phyloP scores from a whole-genome alignment of 1,140 invertebrate genomes.

The Telenomus remus region DNA sequence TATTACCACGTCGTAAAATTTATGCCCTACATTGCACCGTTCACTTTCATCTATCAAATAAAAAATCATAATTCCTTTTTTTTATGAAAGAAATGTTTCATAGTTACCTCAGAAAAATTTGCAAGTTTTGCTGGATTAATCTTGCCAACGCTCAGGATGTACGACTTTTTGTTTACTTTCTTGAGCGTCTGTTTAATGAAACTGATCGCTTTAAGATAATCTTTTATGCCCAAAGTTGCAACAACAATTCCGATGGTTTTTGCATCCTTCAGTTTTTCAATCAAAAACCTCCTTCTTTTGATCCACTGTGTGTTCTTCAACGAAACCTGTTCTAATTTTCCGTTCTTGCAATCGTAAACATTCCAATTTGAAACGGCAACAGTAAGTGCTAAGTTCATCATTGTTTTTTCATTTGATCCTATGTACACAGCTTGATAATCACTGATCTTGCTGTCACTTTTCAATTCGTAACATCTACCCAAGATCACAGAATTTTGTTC shows the following conservation, averaged over 20 bases:
- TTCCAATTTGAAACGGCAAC: conserved; percentile 76
- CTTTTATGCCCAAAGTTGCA: conserved; percentile 88
- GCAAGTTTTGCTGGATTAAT: conserved; percentile 94
- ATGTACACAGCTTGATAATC: conserved; percentile 78
- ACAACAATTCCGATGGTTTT: conserved; percentile 90
- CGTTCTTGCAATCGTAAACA: conserved; percentile 67
- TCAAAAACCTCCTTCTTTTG: conserved; percentile 86
- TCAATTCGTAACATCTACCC: conserved; percentile 67
- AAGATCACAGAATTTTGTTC: conserved; percentile 50
- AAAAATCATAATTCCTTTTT: too few relatives aligned
- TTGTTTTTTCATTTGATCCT: conserved; percentile 73
- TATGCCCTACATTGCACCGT: too few relatives aligned
- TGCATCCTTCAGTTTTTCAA: conserved; percentile 93
- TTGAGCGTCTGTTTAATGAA: conserved; percentile 84
- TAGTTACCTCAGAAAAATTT: conserved; percentile 92
- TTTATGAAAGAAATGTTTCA: too few relatives aligned
- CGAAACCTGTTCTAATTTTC: conserved; percentile 66
- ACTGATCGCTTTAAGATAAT: conserved; percentile 87
- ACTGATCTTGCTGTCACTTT: conserved; percentile 59
- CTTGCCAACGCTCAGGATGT: conserved; percentile 94
- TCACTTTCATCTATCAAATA: too few relatives aligned
- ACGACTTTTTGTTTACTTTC: conserved; percentile 87
- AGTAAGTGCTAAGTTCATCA: conserved; percentile 76
- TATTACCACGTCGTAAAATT: too few relatives aligned
- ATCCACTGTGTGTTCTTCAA: conserved; percentile 78